phyloP scores from a whole-genome alignment of 2,113 vertebrate species.

The Galbula dea region DNA sequence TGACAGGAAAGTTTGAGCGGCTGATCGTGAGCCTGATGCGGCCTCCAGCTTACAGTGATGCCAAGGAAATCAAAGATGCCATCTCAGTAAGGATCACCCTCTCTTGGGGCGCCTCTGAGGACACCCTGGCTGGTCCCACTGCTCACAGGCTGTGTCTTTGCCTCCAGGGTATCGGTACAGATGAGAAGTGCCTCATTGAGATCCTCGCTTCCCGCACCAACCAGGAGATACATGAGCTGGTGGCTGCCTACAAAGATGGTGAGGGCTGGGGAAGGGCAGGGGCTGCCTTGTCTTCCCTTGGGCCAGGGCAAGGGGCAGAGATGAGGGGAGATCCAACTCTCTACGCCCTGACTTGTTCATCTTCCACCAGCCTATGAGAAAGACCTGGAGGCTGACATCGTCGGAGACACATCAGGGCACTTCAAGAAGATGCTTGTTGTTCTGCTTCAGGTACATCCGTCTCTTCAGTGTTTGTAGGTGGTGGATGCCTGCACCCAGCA shows the following conservation, averaged over 20 bases:
- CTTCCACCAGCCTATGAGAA: conserved; percentile 80
- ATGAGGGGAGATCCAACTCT: not conserved
- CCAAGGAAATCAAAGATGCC: conserved; percentile 95
- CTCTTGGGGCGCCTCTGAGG: accelerated
- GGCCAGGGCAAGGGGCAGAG: not conserved
- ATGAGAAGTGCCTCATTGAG: conserved; percentile 93
- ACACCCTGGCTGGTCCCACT: accelerated
- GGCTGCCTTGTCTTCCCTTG: not conserved
- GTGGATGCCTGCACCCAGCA: not conserved
- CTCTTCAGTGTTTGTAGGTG: not conserved
- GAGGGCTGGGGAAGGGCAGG: not conserved
- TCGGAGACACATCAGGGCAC: conserved; percentile 89
- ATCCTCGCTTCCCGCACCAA: conserved; percentile 92
- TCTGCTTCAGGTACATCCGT: conserved; percentile 84
- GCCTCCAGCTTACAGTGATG: conserved; percentile 85
- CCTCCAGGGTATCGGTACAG: conserved; percentile 84
- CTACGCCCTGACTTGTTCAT: not conserved
- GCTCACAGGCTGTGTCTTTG: not conserved
- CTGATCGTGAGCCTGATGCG: conserved; percentile 94
- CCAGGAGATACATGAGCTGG: conserved; percentile 82
- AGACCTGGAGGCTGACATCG: conserved; percentile 86
- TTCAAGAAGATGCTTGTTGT: conserved; percentile 98
- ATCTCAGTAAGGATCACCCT: conserved; percentile 76
- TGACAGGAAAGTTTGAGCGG: conserved; percentile 95
- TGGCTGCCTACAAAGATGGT: conserved; percentile 92